phyloP scores from a whole-genome alignment of 2,113 vertebrate species.

The Irena cyanogastra region DNA sequence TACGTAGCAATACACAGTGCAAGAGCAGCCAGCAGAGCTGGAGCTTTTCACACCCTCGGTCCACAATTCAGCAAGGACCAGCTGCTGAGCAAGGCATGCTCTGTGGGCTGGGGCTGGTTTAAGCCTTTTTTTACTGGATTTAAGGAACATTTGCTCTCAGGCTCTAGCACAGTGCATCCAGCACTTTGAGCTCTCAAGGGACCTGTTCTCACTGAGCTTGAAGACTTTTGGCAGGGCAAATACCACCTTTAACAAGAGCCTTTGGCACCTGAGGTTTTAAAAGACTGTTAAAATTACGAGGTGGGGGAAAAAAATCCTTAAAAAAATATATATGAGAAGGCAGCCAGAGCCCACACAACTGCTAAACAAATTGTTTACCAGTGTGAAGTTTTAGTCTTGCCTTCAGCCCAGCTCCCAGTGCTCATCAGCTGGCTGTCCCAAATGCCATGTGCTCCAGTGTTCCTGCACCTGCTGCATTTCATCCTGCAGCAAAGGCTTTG shows the following conservation, averaged over 20 bases:
- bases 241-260: not conserved
- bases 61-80: not conserved
- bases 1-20: accelerated
- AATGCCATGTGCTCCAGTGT: not conserved
- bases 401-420: not conserved
- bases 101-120: not conserved
- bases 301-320: not conserved
- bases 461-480: not conserved
- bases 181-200: not conserved
- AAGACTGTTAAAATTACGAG: not conserved
- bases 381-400: not conserved
- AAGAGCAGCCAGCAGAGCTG: not conserved
- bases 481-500: not conserved
- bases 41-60: not conserved
- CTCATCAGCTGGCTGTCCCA: not conserved
- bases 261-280: not conserved
- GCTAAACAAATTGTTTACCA: not conserved
- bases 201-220: not conserved
- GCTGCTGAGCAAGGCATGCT: not conserved
- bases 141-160: not conserved
- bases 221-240: not conserved
- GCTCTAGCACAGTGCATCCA: not conserved
- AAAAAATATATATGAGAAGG: not conserved
- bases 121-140: not conserved
- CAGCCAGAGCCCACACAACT: not conserved